Evolutionary conservation across 2,888 invertebrate genomes (phyloP).

Genomic region (Dichetophora obliterata): DNA sequence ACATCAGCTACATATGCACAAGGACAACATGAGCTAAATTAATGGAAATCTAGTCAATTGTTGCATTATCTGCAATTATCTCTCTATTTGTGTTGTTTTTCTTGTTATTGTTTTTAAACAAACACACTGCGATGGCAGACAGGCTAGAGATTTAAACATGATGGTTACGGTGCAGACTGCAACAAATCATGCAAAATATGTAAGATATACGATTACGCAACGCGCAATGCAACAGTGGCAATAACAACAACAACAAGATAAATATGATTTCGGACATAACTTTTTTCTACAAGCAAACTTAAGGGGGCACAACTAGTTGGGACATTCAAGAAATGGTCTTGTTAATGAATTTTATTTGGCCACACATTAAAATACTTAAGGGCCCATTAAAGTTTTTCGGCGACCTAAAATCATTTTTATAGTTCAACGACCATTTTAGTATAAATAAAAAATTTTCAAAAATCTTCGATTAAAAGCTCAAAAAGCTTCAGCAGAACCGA

Average conservation of each 20-base stretch:
- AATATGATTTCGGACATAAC: background rate
- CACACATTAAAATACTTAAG: too few relatives aligned
- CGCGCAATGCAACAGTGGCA: slow-evolving; percentile 1
- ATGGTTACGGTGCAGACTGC: background rate
- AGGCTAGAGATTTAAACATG: background rate
- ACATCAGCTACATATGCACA: slow-evolving; percentile 1
- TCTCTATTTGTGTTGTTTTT: background rate
- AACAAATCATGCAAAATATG: background rate
- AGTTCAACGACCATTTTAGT: too few relatives aligned
- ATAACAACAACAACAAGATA: background rate
- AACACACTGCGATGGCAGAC: background rate
- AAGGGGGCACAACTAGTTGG: too few relatives aligned
- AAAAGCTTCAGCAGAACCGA: too few relatives aligned
- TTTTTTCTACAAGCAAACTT: too few relatives aligned
- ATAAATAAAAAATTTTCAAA: too few relatives aligned
- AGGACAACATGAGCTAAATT: background rate
- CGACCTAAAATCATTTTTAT: too few relatives aligned
- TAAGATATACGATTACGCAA: background rate
- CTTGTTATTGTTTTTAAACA: background rate
- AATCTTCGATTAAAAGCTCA: too few relatives aligned
- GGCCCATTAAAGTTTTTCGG: too few relatives aligned
- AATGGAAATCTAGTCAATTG: slow-evolving; percentile 3
- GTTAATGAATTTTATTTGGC: too few relatives aligned
- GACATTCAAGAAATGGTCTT: too few relatives aligned
- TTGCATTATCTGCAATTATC: slow-evolving; percentile 5